phyloP scores from a whole-genome alignment of 1,140 invertebrate genomes.

The Chironomus tepperi region DNA sequence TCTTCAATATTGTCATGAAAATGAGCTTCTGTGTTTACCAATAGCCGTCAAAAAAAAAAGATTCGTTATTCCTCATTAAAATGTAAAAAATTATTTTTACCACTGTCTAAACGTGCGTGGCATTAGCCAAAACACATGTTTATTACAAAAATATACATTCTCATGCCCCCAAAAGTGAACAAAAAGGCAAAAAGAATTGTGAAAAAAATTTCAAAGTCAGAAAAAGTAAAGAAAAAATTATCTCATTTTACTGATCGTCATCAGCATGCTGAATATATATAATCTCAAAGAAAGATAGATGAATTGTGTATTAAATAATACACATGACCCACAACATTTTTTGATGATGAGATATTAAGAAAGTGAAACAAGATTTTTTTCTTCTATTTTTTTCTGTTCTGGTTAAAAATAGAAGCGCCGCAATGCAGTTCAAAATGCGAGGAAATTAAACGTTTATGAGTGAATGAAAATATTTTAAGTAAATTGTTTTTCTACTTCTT shows the following conservation, averaged over 20 bases:
- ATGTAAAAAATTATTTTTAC: not conserved
- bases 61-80: not conserved
- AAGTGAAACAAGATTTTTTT: not conserved
- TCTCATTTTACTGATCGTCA: too few species aligned
- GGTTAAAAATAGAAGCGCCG: not conserved
- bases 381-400: not conserved
- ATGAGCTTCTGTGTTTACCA: not conserved
- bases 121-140: conserved; percentile 1
- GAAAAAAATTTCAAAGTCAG: too few species aligned
- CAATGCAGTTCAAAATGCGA: not conserved
- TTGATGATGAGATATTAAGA: not conserved
- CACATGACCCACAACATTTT: not conserved
- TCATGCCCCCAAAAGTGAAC: not conserved
- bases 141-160: not conserved
- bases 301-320: not conserved
- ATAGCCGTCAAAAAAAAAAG: not conserved
- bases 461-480: conserved; percentile 15
- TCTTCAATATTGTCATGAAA: not conserved
- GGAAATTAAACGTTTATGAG: not conserved
- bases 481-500: not conserved
- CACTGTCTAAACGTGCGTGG: not conserved
- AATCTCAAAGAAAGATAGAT: not conserved
- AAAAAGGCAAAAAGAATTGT: too few species aligned
- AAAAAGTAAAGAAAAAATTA: too few species aligned
- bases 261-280: not conserved